Percentiles rank a stretch among this genome's conserved stretches.
Conservation (phyloP, 2,797 vertebrate genomes). For the Bryconaethiops microstoma region DNA sequence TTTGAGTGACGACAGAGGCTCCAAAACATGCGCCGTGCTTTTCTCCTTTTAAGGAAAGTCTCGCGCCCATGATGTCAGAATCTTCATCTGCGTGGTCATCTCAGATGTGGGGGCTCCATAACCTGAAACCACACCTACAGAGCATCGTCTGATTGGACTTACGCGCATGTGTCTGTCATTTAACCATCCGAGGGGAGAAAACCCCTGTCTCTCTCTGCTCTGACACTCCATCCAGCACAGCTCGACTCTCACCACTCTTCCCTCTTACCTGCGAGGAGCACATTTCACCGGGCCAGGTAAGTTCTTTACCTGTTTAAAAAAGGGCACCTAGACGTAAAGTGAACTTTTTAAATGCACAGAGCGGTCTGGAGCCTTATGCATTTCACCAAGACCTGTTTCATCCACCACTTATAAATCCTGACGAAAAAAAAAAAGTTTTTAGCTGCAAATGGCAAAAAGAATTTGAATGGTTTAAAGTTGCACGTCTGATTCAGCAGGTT, state of each 20-base stretch:
- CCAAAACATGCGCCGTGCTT: conserved; percentile 27
- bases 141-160: conserved; percentile 78
- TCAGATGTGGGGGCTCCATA: conserved; percentile 57
- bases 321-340: not conserved
- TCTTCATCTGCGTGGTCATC: conserved; percentile 44
- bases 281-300: conserved; percentile 42
- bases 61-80: conserved; percentile 56
- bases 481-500: no score
- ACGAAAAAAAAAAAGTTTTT: no score
- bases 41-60: conserved; percentile 58
- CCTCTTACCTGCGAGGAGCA: conserved; percentile 15
- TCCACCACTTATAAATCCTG: not conserved
- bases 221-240: conserved; percentile 34
- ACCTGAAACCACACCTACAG: conserved; percentile 73
- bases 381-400: not conserved
- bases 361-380: not conserved
- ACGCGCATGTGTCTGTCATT: conserved; percentile 74
- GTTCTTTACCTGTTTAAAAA: not conserved
- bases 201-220: conserved; percentile 51
- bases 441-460: no score
- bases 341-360: no score
- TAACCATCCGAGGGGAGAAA: conserved; percentile 66
- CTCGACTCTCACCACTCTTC: conserved; percentile 1
- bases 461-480: no score
- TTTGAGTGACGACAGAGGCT: conserved; percentile 30